Evolutionary conservation across 2,888 invertebrate genomes (phyloP), one percentile per base, ranked within the genome.

Genomic region (Trichopria drosophilae): DNA sequence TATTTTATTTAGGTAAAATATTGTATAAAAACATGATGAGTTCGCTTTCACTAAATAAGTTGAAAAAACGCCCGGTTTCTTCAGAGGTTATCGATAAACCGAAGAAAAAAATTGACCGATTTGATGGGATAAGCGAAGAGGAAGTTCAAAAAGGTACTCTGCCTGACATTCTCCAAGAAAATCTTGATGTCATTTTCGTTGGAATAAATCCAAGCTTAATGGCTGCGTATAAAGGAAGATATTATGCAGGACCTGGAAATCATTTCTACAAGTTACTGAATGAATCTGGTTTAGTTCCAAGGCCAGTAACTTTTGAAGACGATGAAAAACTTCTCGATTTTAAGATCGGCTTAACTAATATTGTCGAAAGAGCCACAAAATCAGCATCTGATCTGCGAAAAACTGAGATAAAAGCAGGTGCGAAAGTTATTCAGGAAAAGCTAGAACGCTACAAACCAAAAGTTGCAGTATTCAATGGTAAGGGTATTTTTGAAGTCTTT

Each of bases 231-330:
- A 64, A 72, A 40, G 72, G 73, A 15, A 63, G 71, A 52, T 75
- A 75, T 58, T 75, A 75, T 35, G 75, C 75, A 4, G 74, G 75
- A 7, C 72, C 72, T 3, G 75, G 75, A 9, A 75, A 75, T 62
- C 75, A 75, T 53, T 75, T 75, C 46, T 75, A 75, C 40, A 74
- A 72, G 54, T 63, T 75, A n/a, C 48, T 75, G 4, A 64, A 69
- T 23, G 67, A 60, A 9, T 73, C 75, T 3, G 64, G 60, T 6
- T 51, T 75, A 9, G 59, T 69, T 2, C 68, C 75, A 6, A 49
- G 49, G 39, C 60, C 56, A 13, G 44, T 75, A 2, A 68, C 47
- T 34, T 70, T 64, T 20, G 71, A 73, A 35, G 66, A 72, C 43
- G 75, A 75, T 50, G 57, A 63, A 6, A 66, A 67, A 16, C 61